Evolutionary conservation across 2,888 invertebrate genomes (phyloP).

Genomic region (Tuta absoluta): DNA sequence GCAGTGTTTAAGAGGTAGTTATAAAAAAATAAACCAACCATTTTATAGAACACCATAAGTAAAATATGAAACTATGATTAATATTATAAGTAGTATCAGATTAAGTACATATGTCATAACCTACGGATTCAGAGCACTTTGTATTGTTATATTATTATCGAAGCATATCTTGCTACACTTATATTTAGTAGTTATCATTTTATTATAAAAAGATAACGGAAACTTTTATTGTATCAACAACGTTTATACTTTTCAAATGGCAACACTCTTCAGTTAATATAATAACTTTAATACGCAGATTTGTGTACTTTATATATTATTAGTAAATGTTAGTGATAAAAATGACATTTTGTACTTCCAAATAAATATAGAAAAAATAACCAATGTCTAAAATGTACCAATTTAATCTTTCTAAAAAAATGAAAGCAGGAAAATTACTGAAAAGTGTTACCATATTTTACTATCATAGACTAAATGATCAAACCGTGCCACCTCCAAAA

Average conservation of each 20-base stretch:
- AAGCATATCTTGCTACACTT: slow-evolving; percentile 49
- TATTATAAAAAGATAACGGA: slow-evolving; percentile 52
- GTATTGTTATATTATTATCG: slow-evolving; percentile 43
- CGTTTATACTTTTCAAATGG: slow-evolving; percentile 44
- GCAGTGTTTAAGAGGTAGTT: background rate
- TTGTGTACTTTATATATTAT: background rate
- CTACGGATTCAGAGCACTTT: slow-evolving; percentile 67
- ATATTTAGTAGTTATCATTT: slow-evolving; percentile 36
- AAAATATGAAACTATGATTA: slow-evolving; percentile 37
- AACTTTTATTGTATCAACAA: slow-evolving; percentile 53
- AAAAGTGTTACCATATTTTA: slow-evolving; percentile 23
- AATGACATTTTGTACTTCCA: too few species aligned
- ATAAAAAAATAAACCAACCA: background rate
- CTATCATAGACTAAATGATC: slow-evolving; percentile 14
- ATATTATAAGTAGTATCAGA: slow-evolving; percentile 60
- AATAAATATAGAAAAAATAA: too few species aligned
- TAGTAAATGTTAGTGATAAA: too few species aligned
- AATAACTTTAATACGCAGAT: background rate
- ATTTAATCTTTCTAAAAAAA: background rate
- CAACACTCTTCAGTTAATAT: slow-evolving; percentile 42
- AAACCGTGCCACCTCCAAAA: background rate
- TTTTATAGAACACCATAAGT: slow-evolving; percentile 39
- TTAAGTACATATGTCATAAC: slow-evolving; percentile 68
- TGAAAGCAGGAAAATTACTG: background rate
- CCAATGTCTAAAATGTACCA: too few species aligned